Conservation (phyloP, 1,140 invertebrate genomes). For the Drosophila paulistorum region DNA sequence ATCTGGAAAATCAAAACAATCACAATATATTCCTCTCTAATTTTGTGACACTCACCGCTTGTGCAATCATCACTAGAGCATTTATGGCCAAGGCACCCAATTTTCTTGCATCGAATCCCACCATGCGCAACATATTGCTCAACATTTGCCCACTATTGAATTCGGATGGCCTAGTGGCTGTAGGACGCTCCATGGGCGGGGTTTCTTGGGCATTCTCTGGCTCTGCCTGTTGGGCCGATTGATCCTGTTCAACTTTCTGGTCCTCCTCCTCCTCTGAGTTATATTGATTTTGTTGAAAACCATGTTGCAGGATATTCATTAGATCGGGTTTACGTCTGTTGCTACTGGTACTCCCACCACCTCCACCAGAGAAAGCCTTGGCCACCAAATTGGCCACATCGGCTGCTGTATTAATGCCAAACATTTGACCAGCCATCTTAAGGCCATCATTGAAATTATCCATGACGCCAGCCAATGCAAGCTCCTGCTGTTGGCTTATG, state of each 20-base stretch:
- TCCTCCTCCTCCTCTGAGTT: conserved; percentile 13
- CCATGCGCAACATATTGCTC: conserved; percentile 87
- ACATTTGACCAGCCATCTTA: conserved; percentile 86
- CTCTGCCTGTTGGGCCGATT: conserved; percentile 46
- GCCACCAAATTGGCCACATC: conserved; percentile 84
- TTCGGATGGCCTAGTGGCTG: not conserved
- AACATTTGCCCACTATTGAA: conserved; percentile 83
- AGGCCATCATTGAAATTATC: conserved; percentile 86
- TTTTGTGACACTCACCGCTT: conserved; percentile 86
- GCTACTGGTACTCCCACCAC: conserved; percentile 12
- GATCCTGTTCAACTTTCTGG: conserved; percentile 30
- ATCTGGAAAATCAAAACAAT: conserved; percentile 42
- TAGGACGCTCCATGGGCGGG: conserved; percentile 37
- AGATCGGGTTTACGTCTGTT: conserved; percentile 48
- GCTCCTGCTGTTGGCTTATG: conserved; percentile 28
- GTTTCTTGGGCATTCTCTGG: conserved; percentile 64
- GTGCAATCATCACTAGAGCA: conserved; percentile 91
- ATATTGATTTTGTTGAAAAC: conserved; percentile 26
- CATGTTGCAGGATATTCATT: conserved; percentile 57
- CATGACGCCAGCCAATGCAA: conserved; percentile 83
- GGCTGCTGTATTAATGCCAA: conserved; percentile 84
- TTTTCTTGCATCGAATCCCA: conserved; percentile 89
- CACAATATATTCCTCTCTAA: not conserved
- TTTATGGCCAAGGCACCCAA: conserved; percentile 91
- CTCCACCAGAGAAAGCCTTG: conserved; percentile 82